phyloP scores from a whole-genome alignment of 2,797 vertebrate genomes.

The Phataginus tetradactyla region DNA sequence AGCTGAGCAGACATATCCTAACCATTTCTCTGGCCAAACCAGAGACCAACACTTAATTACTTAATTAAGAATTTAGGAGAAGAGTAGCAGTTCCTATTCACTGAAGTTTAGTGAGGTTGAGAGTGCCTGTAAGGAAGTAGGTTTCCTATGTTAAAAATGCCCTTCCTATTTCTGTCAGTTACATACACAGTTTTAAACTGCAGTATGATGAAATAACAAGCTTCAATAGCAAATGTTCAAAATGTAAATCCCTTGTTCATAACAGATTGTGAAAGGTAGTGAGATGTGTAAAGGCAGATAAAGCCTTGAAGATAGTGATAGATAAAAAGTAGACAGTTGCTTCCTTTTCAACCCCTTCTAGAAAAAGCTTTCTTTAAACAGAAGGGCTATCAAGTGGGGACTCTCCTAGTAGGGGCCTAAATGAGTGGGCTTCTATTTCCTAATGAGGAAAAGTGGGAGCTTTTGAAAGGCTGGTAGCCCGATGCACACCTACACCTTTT shows the following conservation, averaged over 20 bases:
- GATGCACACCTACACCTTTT: neutral
- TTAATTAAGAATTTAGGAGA: conserved; percentile 44
- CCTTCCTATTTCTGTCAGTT: conserved; percentile 36
- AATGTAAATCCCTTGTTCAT: conserved; percentile 46
- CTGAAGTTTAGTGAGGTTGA: neutral
- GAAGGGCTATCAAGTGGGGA: neutral
- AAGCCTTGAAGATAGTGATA: conserved; percentile 30
- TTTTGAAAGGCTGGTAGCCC: neutral
- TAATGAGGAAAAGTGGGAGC: conserved; percentile 45
- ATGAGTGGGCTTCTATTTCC: conserved; percentile 34
- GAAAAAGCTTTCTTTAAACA: conserved; percentile 58
- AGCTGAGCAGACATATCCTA: conserved; percentile 21
- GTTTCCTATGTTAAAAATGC: conserved; percentile 55
- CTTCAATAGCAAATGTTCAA: conserved; percentile 13
- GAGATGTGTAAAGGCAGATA: neutral
- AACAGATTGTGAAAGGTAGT: conserved; percentile 61
- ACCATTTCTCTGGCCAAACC: conserved; percentile 18
- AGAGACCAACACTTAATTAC: conserved; percentile 35
- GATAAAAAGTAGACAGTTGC: conserved; percentile 45
- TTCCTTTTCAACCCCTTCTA: conserved; percentile 23
- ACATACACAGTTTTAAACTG: neutral
- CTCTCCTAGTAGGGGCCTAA: conserved; percentile 24
- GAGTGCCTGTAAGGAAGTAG: neutral
- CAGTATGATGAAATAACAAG: conserved; percentile 34
- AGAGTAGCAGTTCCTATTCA: neutral